Base-by-base conservation (phyloP, 2,113 vertebrate genomes). In the Cheilinus undulatus region DNA sequence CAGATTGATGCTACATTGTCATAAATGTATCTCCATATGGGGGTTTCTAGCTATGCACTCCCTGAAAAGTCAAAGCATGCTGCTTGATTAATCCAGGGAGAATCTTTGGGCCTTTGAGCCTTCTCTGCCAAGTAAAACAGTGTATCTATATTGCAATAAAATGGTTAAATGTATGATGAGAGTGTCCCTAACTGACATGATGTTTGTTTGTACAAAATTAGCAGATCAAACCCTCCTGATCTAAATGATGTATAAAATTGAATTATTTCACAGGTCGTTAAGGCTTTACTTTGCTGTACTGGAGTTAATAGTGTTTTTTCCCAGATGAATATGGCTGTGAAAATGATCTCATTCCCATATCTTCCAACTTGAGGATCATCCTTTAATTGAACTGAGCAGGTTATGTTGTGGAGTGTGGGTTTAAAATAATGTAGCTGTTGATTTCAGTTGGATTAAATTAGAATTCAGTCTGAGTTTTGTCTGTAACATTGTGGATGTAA, bases 201-300 rank as follows among this genome's bases (percentile, higher is more conserved):
- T 57, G 20, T 12, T 50, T 74, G 58, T 70, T 17, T 30, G 30
- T 19, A 63, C 22, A 51, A 11, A 30, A 48, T 73, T 34, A 45
- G 17, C n/a, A 58, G 20, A 58, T 72, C 2, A 45, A 19, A 26
- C 26, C 7, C 27, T 57, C 59, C 54, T 38, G 46, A 40, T 28
- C 23, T 24, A 76, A 83, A 76, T 71, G 64, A 69, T 64, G 64
- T 67, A 23, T 63, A 23, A 52, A 24, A 77, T 50, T 7, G 1
- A 30, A 64, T 64, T 3, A 60, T 78, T 14, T 67, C 24, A 19
- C 15, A 26, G 26, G 27, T n/a, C 49, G 15, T 43, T 63, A 36
- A 73, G 48, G 24, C 32, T 36, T 36, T 17, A 42, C 40, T 42
- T 17, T 42, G 14, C 4, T 42, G 40, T 6, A 4, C 4, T 5